Conservation (phyloP, 92 coral and sea anemone species). For the Phymanthus crucifer region DNA sequence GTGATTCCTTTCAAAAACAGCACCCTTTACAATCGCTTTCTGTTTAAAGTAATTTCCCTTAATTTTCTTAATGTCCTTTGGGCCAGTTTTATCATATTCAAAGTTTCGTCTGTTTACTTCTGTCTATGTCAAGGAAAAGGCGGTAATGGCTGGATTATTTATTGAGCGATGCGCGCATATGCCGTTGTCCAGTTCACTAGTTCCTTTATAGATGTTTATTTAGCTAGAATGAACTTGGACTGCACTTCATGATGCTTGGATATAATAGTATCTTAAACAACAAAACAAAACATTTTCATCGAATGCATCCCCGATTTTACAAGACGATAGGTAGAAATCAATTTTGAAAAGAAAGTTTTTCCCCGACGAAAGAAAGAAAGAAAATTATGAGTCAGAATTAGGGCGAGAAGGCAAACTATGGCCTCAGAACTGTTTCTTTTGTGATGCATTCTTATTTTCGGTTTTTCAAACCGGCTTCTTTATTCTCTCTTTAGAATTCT, state of each 20-base stretch:
- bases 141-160: not conserved
- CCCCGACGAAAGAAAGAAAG: no score
- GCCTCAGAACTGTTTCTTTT: no score
- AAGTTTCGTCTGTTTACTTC: slow-evolving; percentile 2
- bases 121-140: slow-evolving; percentile 5
- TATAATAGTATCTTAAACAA: not conserved
- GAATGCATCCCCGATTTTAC: no score
- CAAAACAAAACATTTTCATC: not conserved
- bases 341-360: not conserved
- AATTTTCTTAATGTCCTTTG: slow-evolving; percentile 6
- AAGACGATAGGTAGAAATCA: no score
- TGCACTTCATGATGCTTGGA: not conserved
- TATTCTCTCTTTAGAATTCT: not conserved
- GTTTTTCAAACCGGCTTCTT: not conserved
- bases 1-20: not conserved
- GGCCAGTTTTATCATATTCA: not conserved
- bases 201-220: not conserved
- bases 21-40: not conserved
- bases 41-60: not conserved
- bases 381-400: no score
- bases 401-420: no score
- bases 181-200: not conserved
- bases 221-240: not conserved
- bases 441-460: not conserved
- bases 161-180: slow-evolving; percentile 2